Conservation (phyloP, 2,888 invertebrate species). For the Auanema sp. region DNA sequence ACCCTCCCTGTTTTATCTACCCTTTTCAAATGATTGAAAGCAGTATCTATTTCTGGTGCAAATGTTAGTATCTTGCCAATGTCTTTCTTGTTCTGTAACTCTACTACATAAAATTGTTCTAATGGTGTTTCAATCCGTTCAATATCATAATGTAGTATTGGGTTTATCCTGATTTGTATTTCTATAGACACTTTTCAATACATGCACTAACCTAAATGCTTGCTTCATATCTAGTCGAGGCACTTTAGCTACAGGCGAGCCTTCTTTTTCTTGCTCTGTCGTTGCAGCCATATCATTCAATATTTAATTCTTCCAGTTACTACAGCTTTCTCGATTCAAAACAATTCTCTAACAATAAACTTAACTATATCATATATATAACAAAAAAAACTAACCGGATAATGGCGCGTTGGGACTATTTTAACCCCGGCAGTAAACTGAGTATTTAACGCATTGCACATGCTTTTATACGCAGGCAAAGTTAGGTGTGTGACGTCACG, state of each 20-base stretch:
- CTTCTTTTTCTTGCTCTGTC: neutral
- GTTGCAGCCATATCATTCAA: too few relatives aligned
- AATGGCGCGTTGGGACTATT: too few relatives aligned
- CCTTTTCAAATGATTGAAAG: slow-evolving; percentile 16
- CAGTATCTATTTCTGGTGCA: slow-evolving; percentile 5
- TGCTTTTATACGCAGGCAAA: too few relatives aligned
- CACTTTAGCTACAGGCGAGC: neutral
- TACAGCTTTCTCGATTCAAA: too few relatives aligned
- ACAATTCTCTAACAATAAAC: too few relatives aligned
- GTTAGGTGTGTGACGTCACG: too few relatives aligned
- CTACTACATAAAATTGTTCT: slow-evolving; percentile 8
- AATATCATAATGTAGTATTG: slow-evolving; percentile 9
- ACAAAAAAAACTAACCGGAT: too few relatives aligned
- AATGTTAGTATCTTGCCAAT: slow-evolving; percentile 14
- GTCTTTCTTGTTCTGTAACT: slow-evolving; percentile 11
- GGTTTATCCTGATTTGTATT: slow-evolving; percentile 12
- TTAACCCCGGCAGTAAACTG: too few relatives aligned
- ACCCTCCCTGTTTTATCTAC: slow-evolving; percentile 13
- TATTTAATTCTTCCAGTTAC: too few relatives aligned
- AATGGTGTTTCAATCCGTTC: slow-evolving; percentile 5
- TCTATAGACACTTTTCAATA: neutral
- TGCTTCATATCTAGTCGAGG: neutral
- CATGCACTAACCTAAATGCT: neutral
- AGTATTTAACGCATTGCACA: too few relatives aligned
- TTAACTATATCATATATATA: too few relatives aligned